Conservation (phyloP, 2,797 vertebrate species). For the Gastrophryne carolinensis region DNA sequence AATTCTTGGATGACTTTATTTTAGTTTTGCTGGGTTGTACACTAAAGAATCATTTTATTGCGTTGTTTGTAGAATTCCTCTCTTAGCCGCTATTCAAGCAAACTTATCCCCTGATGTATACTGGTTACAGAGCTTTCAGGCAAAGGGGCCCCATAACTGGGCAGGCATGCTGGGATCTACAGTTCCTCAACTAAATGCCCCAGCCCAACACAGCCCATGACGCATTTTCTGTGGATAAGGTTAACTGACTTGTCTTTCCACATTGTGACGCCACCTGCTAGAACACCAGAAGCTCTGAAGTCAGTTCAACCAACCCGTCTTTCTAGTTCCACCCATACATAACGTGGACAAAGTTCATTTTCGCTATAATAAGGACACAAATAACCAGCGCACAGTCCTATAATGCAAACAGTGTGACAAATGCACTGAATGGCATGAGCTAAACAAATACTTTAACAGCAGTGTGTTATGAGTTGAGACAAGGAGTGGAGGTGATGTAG, state of each 20-base stretch:
- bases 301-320: slow-evolving; percentile 5
- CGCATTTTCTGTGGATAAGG: background rate
- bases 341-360: slow-evolving; percentile 23
- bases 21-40: no score
- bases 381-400: background rate
- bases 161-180: background rate
- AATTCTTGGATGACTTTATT: no score
- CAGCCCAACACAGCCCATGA: background rate
- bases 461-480: background rate
- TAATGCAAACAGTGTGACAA: slow-evolving; percentile 5
- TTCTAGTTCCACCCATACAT: slow-evolving; percentile 10
- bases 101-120: background rate
- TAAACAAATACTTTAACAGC: background rate
- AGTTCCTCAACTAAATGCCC: background rate
- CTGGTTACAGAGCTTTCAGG: background rate
- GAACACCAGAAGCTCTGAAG: background rate
- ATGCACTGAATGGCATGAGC: background rate
- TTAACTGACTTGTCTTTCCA: background rate
- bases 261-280: background rate
- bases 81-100: no score
- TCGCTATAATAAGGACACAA: background rate
- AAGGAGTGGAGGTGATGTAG: background rate
- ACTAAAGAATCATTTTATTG: no score
- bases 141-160: background rate
- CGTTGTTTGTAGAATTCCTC: no score